A percentile compares a stretch with the other conserved stretches of the same genome.
Conservation (phyloP, 2,888 invertebrate species). For the Ennomos erosarius region DNA sequence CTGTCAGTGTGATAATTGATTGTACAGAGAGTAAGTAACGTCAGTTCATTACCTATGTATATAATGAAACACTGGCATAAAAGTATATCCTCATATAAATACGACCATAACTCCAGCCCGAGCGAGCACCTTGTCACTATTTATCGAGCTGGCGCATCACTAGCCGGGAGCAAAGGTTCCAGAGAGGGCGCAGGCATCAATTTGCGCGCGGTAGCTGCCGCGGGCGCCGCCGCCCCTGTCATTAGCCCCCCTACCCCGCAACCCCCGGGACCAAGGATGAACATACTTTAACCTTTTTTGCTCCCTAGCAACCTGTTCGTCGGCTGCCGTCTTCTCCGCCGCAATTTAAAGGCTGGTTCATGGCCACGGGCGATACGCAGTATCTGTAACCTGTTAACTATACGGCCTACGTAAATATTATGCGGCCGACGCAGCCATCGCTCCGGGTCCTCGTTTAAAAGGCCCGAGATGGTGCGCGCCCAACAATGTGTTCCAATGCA, state of each 20-base stretch:
- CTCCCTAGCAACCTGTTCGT: conserved; percentile 82
- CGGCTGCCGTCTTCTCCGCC: conserved; percentile 75
- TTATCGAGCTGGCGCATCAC: conserved; percentile 77
- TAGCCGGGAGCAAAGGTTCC: conserved; percentile 83
- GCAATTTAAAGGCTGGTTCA: conserved; percentile 80
- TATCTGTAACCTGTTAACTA: conserved; percentile 69
- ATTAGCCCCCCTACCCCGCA: conserved; percentile 66
- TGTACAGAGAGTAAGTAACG: no score
- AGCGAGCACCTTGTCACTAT: conserved; percentile 70
- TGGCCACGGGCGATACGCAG: conserved; percentile 80
- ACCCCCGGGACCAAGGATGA: conserved; percentile 56
- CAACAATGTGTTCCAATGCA: conserved; percentile 38
- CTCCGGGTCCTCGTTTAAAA: conserved; percentile 44
- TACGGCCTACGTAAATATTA: conserved; percentile 66
- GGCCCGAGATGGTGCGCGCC: conserved; percentile 26
- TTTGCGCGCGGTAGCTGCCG: conserved; percentile 83
- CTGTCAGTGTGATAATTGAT: no score
- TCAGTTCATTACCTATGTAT: no score
- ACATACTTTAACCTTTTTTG: conserved; percentile 85
- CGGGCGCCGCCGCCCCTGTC: conserved; percentile 84
- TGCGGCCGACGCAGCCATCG: conserved; percentile 61
- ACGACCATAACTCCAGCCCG: conserved; percentile 44
- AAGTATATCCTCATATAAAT: no score
- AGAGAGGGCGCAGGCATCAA: conserved; percentile 82
- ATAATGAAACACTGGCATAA: conserved; percentile 9